phyloP scores from a whole-genome alignment of 2,113 vertebrate genomes.

The Ceratotherium simum region DNA sequence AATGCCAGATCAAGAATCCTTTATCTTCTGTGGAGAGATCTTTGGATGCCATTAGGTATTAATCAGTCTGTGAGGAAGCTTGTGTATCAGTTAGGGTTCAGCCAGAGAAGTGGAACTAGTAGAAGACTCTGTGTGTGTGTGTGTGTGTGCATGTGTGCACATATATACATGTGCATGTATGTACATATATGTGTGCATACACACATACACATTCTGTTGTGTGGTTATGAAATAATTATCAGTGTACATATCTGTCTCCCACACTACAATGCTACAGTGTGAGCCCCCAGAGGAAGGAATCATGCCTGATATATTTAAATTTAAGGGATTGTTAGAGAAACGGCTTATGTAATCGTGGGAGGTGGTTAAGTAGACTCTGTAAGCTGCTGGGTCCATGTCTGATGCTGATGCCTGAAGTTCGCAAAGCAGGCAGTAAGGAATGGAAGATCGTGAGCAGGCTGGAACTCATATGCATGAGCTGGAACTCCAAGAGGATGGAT shows the following conservation, averaged over 20 bases:
- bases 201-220: background rate
- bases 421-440: background rate
- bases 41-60: background rate
- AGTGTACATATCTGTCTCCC: background rate
- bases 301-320: background rate
- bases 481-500: background rate
- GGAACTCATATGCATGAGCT: background rate
- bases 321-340: background rate
- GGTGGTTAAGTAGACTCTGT: background rate
- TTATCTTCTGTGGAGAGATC: background rate
- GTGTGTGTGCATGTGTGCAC: no score
- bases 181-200: rapidly evolving
- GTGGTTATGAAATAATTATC: background rate
- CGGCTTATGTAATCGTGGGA: background rate
- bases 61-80: background rate
- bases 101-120: background rate
- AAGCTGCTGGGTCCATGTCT: background rate
- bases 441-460: background rate
- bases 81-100: background rate
- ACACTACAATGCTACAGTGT: background rate
- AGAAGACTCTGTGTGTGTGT: background rate
- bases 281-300: background rate
- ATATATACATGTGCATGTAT: no score
- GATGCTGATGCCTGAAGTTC: background rate
- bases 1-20: background rate